A percentile compares a stretch with the other conserved stretches of the same genome.
Evolutionary conservation across 2,113 vertebrate genomes (phyloP).

Genomic region (rabbit (Oryctolagus cuniculus)): mOryCun1.1 NC_091451.1:26831001-26831500

Average conservation of each 20-base stretch:
- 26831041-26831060: background rate
- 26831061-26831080: background rate
- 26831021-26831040: background rate
- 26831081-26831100: background rate
- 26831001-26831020: background rate
- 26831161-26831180: background rate
- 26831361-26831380: background rate
- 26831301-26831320: background rate
- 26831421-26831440: too few relatives aligned
- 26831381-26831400: too few relatives aligned
- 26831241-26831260: background rate
- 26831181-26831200: background rate
- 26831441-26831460: too few relatives aligned
- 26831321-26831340: background rate
- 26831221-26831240: background rate
- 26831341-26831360: conserved; percentile 6
- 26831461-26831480: too few relatives aligned
- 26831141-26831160: background rate
- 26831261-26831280: background rate
- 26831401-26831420: too few relatives aligned
- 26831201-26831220: background rate
- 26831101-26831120: background rate
- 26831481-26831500: too few relatives aligned
- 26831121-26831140: background rate
- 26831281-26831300: background rate